Percentiles rank a stretch among this genome's conserved stretches.
These are phyloP conservation scores for Tipula vernalis DNA, from an alignment of 2,888 invertebrate species.

Conservation along the genomic window DNA sequence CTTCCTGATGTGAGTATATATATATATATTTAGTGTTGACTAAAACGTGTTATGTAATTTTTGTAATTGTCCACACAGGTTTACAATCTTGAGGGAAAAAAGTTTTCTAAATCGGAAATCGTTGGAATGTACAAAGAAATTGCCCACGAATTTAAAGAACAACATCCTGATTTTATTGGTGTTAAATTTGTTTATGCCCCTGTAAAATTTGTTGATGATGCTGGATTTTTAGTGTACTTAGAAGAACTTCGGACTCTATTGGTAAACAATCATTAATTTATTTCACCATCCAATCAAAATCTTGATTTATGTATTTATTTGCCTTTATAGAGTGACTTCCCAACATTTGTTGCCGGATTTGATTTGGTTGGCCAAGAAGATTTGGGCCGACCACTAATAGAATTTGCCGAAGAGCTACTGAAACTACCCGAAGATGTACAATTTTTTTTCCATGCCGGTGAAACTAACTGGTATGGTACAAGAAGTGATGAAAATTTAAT, in stretches of 20 bases:
- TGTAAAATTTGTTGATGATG: slow-evolving; percentile 35
- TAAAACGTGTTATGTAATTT: background rate
- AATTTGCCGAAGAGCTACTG: slow-evolving; percentile 45
- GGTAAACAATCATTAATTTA: slow-evolving; percentile 18
- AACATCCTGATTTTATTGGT: slow-evolving; percentile 53
- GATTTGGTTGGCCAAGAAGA: slow-evolving; percentile 76
- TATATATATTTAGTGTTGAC: background rate
- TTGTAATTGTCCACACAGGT: slow-evolving; percentile 25
- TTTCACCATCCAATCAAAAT: slow-evolving; percentile 20
- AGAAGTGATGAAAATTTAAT: slow-evolving; percentile 57
- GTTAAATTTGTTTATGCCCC: slow-evolving; percentile 59
- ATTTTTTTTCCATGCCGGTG: slow-evolving; percentile 71
- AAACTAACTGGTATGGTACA: slow-evolving; percentile 62
- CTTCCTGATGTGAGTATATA: slow-evolving; percentile 36
- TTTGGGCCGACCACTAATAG: slow-evolving; percentile 46
- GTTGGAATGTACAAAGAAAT: slow-evolving; percentile 45
- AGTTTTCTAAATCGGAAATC: slow-evolving; percentile 41
- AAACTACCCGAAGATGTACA: slow-evolving; percentile 40
- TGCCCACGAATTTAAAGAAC: slow-evolving; percentile 42
- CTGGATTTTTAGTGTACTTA: slow-evolving; percentile 37
- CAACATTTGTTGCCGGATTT: slow-evolving; percentile 60
- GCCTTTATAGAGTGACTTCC: slow-evolving; percentile 36
- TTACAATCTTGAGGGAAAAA: slow-evolving; percentile 52
- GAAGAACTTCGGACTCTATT: slow-evolving; percentile 24
- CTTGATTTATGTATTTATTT: slow-evolving; percentile 22